Conservation (phyloP, 2,113 vertebrate species). For the Numida meleagris region DNA sequence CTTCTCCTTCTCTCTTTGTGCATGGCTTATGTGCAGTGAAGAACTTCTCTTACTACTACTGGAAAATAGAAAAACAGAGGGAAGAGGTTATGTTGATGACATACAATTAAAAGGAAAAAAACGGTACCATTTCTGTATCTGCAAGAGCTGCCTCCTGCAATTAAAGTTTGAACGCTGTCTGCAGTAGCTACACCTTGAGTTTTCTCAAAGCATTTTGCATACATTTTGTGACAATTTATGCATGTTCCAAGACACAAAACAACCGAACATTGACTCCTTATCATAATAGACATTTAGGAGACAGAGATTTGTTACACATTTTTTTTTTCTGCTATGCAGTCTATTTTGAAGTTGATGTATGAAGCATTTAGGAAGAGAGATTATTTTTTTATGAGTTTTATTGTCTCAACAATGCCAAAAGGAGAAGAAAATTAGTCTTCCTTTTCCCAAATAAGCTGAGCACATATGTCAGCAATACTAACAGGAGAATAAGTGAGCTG, state of each 20-base stretch:
- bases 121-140: not conserved
- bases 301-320: not conserved
- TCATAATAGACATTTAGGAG: slow-evolving; percentile 52
- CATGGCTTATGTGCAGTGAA: not conserved
- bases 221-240: slow-evolving; percentile 41
- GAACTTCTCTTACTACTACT: not conserved
- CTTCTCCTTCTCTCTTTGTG: not conserved
- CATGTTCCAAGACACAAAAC: slow-evolving; percentile 27
- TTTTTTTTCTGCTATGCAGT: slow-evolving; percentile 25
- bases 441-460: slow-evolving; percentile 10
- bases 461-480: not conserved
- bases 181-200: not conserved
- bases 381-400: not conserved
- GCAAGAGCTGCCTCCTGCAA: not conserved
- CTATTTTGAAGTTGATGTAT: slow-evolving; percentile 52
- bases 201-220: slow-evolving; percentile 23
- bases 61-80: not conserved
- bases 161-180: not conserved
- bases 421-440: not conserved
- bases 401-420: slow-evolving; percentile 6
- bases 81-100: not conserved
- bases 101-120: not conserved
- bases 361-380: not conserved
- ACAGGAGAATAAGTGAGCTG: not conserved
- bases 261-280: slow-evolving; percentile 32